A percentile compares a stretch with the other conserved stretches of the same genome.
Conservation (phyloP, 2,888 invertebrate genomes). For the Chironomus tentans region DNA sequence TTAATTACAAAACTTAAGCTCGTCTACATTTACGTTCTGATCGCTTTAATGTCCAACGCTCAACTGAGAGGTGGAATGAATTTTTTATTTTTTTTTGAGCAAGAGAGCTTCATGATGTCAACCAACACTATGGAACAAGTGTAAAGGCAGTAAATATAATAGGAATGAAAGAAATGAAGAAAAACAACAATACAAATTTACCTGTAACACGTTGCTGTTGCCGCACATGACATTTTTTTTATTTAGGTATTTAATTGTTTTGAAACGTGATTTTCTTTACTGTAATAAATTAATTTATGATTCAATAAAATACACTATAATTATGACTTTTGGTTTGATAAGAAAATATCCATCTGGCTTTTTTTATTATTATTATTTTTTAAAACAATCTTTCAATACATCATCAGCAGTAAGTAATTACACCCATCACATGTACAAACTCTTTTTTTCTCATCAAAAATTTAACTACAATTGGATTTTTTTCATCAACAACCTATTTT, state of each 20-base stretch:
- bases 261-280: neutral
- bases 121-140: neutral
- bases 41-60: slow-evolving; percentile 26
- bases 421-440: neutral
- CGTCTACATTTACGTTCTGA: slow-evolving; percentile 23
- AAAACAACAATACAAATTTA: neutral
- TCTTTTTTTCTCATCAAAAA: neutral
- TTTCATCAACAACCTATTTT: neutral
- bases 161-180: neutral
- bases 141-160: neutral
- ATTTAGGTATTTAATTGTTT: neutral
- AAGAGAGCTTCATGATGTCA: neutral
- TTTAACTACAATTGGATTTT: neutral
- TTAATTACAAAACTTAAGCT: neutral
- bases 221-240: neutral
- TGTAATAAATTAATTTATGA: neutral
- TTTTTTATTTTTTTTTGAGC: neutral
- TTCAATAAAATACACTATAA: neutral
- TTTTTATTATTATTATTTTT: neutral
- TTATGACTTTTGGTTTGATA: neutral
- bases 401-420: neutral
- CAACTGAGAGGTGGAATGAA: slow-evolving; percentile 7
- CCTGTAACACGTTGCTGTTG: neutral
- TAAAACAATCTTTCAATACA: neutral
- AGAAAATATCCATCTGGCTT: slow-evolving; percentile 4